These are phyloP conservation scores for Leptinotarsa juncta DNA, from an alignment of 2,888 invertebrate species.

Conservation along the genomic window DNA sequence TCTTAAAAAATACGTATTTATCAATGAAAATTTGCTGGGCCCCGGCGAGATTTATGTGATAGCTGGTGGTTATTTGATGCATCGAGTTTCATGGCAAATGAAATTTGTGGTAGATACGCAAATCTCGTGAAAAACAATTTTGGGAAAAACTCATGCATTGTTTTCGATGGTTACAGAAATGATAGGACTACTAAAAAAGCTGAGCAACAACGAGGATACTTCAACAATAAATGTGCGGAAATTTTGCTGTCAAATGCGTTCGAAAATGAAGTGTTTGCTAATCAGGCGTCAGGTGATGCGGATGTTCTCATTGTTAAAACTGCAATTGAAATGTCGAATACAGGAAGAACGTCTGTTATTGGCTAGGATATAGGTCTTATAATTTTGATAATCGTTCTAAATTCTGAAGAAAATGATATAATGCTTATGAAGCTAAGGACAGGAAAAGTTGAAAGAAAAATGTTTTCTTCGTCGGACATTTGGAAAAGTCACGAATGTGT, in stretches of 20 bases:
- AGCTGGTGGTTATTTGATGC: neutral
- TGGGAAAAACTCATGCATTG: neutral
- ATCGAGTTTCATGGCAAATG: neutral
- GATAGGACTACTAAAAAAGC: neutral
- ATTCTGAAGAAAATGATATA: neutral
- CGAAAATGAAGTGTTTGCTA: neutral
- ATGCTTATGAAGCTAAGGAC: neutral
- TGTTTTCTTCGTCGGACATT: neutral
- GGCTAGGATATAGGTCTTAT: neutral
- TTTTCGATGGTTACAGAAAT: neutral
- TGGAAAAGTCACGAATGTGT: too few species aligned
- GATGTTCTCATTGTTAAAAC: neutral
- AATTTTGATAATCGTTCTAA: neutral
- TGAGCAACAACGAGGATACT: neutral
- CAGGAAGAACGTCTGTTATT: neutral
- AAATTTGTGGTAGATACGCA: neutral
- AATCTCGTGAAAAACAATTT: neutral
- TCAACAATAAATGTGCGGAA: neutral
- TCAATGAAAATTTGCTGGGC: neutral
- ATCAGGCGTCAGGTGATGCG: neutral
- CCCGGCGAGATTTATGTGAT: neutral
- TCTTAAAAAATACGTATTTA: too few species aligned
- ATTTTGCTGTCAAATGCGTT: neutral
- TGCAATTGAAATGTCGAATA: neutral
- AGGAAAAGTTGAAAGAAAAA: neutral